Evolutionary conservation across 2,888 invertebrate genomes (phyloP), one percentile per base, ranked within the genome.

Genomic region (Helleia helle): DNA sequence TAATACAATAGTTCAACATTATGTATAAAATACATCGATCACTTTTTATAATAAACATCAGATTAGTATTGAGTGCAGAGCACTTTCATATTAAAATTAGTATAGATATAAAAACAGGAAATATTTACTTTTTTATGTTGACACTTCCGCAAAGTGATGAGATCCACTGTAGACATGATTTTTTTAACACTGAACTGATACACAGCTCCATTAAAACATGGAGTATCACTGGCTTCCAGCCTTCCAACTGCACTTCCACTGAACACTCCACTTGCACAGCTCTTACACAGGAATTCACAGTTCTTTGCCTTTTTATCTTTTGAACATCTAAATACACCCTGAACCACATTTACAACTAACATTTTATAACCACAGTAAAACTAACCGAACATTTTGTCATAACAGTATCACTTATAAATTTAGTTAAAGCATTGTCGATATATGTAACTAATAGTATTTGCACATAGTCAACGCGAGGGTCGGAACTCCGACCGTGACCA

Each of bases 361-460:
- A 71, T 67, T 65, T 61, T 53, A 63, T 58, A 47, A 71, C 71
- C 80, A 81, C 80, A 77, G 63, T 63, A 71, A 69, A 58, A 70
- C 71, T 69, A 66, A 47, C 46, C 65, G 55, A 64, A 65, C 52
- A 56, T 58, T 58, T 54, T 56, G 56, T n/a, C n/a, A 55, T 52
- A 55, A 55, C 71, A 70, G n/a, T 74, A 77, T 73, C 83, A 83
- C 81, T 83, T 67, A 40, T 24, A 44, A 46, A 59, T 71, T 77
- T 79, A 84, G 84, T 81, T 83, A 83, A 81, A 83, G 83, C 71
- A 83, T 84, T 83, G 84, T 84, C 84, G 84, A 84, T 83, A 61
- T 70, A 71, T 70, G 61, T 67, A 71, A 71, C 68, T 72, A 67
- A 70, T 63, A 73, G 68, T 71, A 67, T 61, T 63, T 59, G 60